Percentiles rank a stretch among this genome's conserved stretches.
These are phyloP conservation scores for Pseudoips prasinana DNA, from an alignment of 2,888 invertebrate species.

Conservation along the genomic window DNA sequence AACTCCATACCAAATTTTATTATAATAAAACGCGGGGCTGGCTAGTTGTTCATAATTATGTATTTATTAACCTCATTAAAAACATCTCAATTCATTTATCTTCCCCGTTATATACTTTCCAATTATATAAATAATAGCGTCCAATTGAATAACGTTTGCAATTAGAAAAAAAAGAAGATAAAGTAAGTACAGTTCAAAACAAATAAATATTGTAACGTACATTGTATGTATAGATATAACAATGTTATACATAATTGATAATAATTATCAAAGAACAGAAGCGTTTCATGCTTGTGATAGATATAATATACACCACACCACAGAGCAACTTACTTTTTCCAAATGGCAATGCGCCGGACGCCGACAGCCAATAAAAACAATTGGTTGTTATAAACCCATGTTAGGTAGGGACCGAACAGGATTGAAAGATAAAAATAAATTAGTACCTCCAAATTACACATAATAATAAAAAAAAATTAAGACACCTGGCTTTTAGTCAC, in stretches of 20 bases:
- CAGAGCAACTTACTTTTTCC: slow-evolving; percentile 70
- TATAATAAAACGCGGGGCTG: background rate
- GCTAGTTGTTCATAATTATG: too few species aligned
- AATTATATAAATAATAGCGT: too few species aligned
- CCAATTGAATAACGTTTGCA: slow-evolving; percentile 18
- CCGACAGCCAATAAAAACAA: slow-evolving; percentile 61
- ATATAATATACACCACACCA: slow-evolving; percentile 43
- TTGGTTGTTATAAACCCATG: slow-evolving; percentile 67
- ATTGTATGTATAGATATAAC: slow-evolving; percentile 7
- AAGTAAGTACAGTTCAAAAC: slow-evolving; percentile 8
- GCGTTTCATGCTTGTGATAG: slow-evolving; percentile 62
- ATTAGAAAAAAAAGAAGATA: slow-evolving; percentile 6
- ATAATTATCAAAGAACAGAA: slow-evolving; percentile 31
- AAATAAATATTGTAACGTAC: slow-evolving; percentile 14
- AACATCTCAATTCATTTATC: too few species aligned
- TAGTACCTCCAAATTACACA: slow-evolving; percentile 67
- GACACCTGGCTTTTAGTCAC: slow-evolving; percentile 25
- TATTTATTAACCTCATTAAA: too few species aligned
- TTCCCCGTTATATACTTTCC: too few species aligned
- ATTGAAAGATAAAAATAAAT: slow-evolving; percentile 75
- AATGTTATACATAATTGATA: slow-evolving; percentile 25
- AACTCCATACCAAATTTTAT: too few species aligned
- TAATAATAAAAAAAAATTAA: slow-evolving; percentile 28
- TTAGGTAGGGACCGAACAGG: slow-evolving; percentile 70
- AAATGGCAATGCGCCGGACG: slow-evolving; percentile 52